Evolutionary conservation across 2,113 vertebrate species (phyloP), one percentile per base, ranked within the genome.

Genomic region (Columbina picui): DNA sequence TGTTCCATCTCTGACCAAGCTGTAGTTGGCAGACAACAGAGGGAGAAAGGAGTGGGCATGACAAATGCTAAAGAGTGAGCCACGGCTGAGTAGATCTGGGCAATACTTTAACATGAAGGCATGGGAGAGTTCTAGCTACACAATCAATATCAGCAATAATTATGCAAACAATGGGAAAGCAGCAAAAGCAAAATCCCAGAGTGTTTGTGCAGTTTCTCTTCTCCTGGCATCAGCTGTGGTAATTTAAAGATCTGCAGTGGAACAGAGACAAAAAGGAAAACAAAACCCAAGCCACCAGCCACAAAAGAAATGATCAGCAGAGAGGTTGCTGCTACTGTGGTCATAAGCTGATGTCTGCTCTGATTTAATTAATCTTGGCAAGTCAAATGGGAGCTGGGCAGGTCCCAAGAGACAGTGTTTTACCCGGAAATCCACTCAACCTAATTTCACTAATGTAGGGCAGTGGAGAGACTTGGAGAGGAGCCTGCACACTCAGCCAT

Each of bases 391-490:
- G 96, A 98, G 94, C 97, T 97, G 97, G 97, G 97, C 97, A 97
- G 90, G 96, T 98, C 98, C 98, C 98, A 97, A 97, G 97, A 98
- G 98, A 94, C 95, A 96, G 94, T 97, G 86, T 98, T 98, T 98
- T 98, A 98, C 97, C 98, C 94, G 87, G 98, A 98, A 98, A 98
- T 98, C 97, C 97, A 98, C 97, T 98, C 98, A 98, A 97, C 97
- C 96, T 98, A 98, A 98, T 98, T 98, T 98, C 97, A 96, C 96
- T 97, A 98, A 98, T 98, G 97, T 95, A 98, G 94, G 97, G 97
- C 96, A 97, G 90, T 93, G 92, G 90, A 98, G 96, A 95, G 97
- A 95, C 80, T 97, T 98, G 98, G 98, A 97, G 73, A 61, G 9
- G 52, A 95, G 98, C 98, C 98, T 98, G 95, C 88, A 96, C 47